Evolutionary conservation across 1,140 invertebrate species (phyloP).

Genomic region (Zaprionus inermis): DNA sequence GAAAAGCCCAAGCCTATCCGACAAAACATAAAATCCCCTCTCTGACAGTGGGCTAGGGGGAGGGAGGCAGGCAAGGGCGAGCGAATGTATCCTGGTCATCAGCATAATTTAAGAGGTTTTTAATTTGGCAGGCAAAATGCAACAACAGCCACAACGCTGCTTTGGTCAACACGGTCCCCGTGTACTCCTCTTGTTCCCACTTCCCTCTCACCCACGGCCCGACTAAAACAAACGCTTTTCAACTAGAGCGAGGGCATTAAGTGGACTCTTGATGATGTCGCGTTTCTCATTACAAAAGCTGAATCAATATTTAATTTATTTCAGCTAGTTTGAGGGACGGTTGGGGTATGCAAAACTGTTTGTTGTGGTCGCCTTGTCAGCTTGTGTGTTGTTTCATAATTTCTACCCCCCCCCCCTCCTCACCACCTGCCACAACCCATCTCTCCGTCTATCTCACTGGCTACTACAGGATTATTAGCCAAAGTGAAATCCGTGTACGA

Average conservation of each 20-base stretch:
- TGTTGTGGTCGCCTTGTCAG: slow-evolving; percentile 61
- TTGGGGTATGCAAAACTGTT: slow-evolving; percentile 20
- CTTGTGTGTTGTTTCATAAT: slow-evolving; percentile 64
- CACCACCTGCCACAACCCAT: neutral
- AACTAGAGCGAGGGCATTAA: slow-evolving; percentile 66
- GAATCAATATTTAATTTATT: slow-evolving; percentile 83
- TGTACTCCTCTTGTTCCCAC: no score
- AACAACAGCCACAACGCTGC: slow-evolving; percentile 71
- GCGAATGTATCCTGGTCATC: slow-evolving; percentile 59
- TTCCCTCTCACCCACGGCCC: neutral
- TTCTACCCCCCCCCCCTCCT: slow-evolving; percentile 4
- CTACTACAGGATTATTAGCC: slow-evolving; percentile 48
- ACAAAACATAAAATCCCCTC: slow-evolving; percentile 31
- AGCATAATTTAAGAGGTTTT: slow-evolving; percentile 82
- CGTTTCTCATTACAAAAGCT: slow-evolving; percentile 81
- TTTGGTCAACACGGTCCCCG: slow-evolving; percentile 47
- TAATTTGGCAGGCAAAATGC: slow-evolving; percentile 77
- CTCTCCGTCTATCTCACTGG: slow-evolving; percentile 9
- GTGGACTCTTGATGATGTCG: slow-evolving; percentile 75
- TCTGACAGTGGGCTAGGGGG: neutral
- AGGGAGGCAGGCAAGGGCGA: neutral
- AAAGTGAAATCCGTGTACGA: slow-evolving; percentile 41
- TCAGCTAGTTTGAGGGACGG: no score
- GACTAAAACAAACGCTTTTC: slow-evolving; percentile 46
- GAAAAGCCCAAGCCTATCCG: slow-evolving; percentile 55